Base-by-base conservation (phyloP, 2,888 invertebrate species). In the Drosophila phalerata region DNA sequence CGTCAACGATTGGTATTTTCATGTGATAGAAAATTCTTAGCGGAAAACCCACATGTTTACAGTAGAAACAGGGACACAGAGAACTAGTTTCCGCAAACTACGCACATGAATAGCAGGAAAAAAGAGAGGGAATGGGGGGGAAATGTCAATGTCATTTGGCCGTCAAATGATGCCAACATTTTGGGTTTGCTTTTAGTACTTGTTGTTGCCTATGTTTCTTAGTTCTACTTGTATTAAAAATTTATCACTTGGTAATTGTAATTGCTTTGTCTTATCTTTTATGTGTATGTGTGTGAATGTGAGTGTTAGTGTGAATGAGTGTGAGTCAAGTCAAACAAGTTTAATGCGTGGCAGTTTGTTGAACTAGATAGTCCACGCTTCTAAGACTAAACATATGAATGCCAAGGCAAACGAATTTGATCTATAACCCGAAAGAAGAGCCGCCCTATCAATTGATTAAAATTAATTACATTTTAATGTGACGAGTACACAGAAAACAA, bases 41-140 rank as follows among this genome's bases (percentile, higher is more conserved):
- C 73, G 72, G 83, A 88, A 83, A 83, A 45, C 83, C 86, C 73
- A 72, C 85, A 76, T 79, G 79, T 76, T 65, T 79, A 65, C 66
- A 70, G 37, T 25, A 70, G 34, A 45, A 13, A 49, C 9, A 30
- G 10, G 1, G 9, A 22, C 13, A n/a, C 11, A 32, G 42, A 28
- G 8, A 28, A 49, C 67, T 66, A 63, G 80, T 79, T 86, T 73
- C 69, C 81, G 71, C 62, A 77, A 67, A 55, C 68, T 42, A 48
- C 45, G 60, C 32, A 30, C 38, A 57, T 34, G 45, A 51, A 45
- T 47, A 52, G 22, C 47, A 37, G 17, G 3, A 15, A 15, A 42
- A 8, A 11, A 34, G 37, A n/a, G 15, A 9, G 25, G 5, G 2
- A n/a, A n/a, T 22, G n/a, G 19, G 3, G 22, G 3, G n/a, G 10